Evolutionary conservation across 1,140 invertebrate genomes (phyloP).

Genomic region (Pseudachorutes palmiensis): DNA sequence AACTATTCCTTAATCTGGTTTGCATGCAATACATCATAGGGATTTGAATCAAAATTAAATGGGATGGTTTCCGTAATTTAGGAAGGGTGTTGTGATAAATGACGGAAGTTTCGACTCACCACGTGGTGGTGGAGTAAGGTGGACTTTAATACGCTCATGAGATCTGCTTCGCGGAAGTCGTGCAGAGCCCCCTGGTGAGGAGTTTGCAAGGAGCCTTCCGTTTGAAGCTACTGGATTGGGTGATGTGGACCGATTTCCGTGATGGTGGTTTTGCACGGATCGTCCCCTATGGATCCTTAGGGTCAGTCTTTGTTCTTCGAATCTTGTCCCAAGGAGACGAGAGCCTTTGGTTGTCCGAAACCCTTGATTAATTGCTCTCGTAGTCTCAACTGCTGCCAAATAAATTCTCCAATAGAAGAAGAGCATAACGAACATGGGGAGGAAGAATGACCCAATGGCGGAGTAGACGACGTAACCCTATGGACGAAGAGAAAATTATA

Average conservation of each 20-base stretch:
- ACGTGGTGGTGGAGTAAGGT: constrained; percentile 47
- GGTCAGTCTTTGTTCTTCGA: constrained; percentile 79
- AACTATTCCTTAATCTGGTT: too few relatives aligned
- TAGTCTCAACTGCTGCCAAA: constrained; percentile 78
- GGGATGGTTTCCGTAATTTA: background rate
- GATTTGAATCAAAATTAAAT: too few relatives aligned
- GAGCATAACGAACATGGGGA: constrained; percentile 91
- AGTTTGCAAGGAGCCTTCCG: constrained; percentile 42
- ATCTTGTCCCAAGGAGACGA: constrained; percentile 51
- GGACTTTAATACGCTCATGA: constrained; percentile 35
- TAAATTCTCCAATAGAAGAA: constrained; percentile 97
- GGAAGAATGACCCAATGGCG: constrained; percentile 88
- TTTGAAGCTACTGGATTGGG: constrained; percentile 43
- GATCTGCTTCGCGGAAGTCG: constrained; percentile 36
- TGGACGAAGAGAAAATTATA: background rate
- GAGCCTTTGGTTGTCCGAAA: constrained; percentile 81
- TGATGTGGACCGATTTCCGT: constrained; percentile 46
- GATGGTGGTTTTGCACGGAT: constrained; percentile 47
- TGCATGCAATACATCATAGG: too few relatives aligned
- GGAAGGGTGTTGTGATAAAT: background rate
- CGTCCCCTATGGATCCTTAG: constrained; percentile 81
- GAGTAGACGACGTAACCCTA: constrained; percentile 64
- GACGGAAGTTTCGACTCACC: constrained; percentile 41
- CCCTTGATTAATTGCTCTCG: constrained; percentile 75
- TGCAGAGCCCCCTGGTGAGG: background rate